Base-by-base conservation (phyloP, 2,797 vertebrate species). In the Pteropus rufus region DNA sequence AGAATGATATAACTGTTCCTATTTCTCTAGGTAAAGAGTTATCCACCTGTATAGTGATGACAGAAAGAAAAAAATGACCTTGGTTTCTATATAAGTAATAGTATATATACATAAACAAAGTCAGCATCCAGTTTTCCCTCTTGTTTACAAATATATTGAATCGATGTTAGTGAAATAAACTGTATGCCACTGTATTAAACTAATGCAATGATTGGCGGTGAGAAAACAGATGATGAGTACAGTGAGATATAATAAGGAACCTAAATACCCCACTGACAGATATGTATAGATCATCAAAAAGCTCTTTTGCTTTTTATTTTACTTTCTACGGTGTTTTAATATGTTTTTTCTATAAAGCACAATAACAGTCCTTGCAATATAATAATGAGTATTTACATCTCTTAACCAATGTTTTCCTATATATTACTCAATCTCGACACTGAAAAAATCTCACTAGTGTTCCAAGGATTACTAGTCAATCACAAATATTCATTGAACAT, bases 361-460 rank as follows among this genome's bases (percentile, higher is more conserved):
- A 93, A 80, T 85, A 94, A 64, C 54, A 96, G 85, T 89, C 73
- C 64, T 91, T 94, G 52, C 41, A 91, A 92, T 80, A 90, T 79
- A 93, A 91, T 95, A 73, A 29, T 89, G 31, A 81, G 56, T 96
- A 96, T 96, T 92, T 95, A 91, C 92, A 89, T 87, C 81, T 92
- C 34, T 75, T 58, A 92, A 77, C 46, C 56, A 83, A 44, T 96
- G 94, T 97, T 97, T 96, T 96, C 79, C 95, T 96, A 60, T 54
- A n/a, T 36, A 84, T 91, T 93, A 70, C 81, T 95, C 67, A 36
- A 24, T 70, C 69, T 60, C 93, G 89, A 91, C 60, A 36, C 4
- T 34, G 77, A 92, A 46, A 10, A 36, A 89, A 79, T 52, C 75
- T 83, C 73, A 95, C 67, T 72, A 8, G 34, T 95, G 31, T 93